Percentiles rank a stretch among this genome's conserved stretches.
Evolutionary conservation across 2,797 vertebrate species (phyloP).

Genomic region (Tangara arthus): DNA sequence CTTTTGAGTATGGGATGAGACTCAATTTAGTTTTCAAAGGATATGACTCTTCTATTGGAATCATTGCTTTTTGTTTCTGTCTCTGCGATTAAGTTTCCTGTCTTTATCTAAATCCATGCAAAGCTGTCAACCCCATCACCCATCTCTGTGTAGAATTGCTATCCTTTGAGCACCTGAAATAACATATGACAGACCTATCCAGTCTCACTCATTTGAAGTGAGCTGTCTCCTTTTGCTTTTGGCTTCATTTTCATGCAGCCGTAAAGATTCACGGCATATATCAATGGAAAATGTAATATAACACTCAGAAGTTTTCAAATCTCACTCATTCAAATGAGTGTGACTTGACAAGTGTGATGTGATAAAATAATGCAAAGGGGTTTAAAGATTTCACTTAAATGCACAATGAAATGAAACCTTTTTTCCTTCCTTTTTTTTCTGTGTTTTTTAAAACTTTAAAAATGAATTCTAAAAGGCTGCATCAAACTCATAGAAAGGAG

Average conservation of each 20-base stretch:
- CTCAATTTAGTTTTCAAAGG: not conserved
- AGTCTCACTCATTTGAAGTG: conserved; percentile 45
- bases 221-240: conserved; percentile 34
- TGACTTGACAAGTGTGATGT: conserved; percentile 66
- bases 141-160: not conserved
- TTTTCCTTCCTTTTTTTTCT: not conserved
- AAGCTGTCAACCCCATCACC: conserved; percentile 11
- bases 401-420: conserved; percentile 26
- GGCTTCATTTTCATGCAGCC: conserved; percentile 47
- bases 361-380: conserved; percentile 49
- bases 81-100: not conserved
- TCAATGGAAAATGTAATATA: conserved; percentile 69
- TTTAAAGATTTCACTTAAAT: conserved; percentile 54
- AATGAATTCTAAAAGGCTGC: not conserved
- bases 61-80: not conserved
- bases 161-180: conserved; percentile 46
- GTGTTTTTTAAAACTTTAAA: not conserved
- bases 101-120: conserved; percentile 32
- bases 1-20: not conserved
- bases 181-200: conserved; percentile 41
- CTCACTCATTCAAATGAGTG: conserved; percentile 76
- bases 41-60: not conserved
- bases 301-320: conserved; percentile 73
- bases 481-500: not conserved
- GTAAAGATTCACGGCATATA: conserved; percentile 33